Conservation (phyloP, 1,140 invertebrate genomes). For the Sinella curviseta region DNA sequence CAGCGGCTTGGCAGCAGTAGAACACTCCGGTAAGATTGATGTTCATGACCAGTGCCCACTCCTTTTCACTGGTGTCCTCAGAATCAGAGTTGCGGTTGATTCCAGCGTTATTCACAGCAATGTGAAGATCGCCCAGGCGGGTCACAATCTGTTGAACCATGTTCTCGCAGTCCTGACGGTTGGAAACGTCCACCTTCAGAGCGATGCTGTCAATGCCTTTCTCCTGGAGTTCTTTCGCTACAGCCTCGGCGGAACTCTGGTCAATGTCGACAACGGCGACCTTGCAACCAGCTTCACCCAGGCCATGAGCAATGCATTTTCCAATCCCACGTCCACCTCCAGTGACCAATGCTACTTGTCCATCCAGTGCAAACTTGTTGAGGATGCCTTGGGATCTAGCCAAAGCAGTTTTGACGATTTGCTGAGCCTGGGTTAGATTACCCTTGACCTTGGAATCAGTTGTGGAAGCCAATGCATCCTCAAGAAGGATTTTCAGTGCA, state of each 20-base stretch:
- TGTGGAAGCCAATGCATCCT: conserved; percentile 20
- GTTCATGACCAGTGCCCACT: conserved; percentile 37
- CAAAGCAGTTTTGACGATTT: conserved; percentile 22
- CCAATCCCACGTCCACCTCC: conserved; percentile 48
- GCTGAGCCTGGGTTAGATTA: conserved; percentile 21
- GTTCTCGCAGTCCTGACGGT: conserved; percentile 42
- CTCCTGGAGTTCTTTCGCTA: conserved; percentile 36
- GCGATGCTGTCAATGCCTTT: conserved; percentile 43
- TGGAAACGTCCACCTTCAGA: conserved; percentile 47
- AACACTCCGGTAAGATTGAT: conserved; percentile 44
- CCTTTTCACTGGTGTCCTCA: conserved; percentile 36
- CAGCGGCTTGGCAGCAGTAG: conserved; percentile 45
- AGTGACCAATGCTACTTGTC: conserved; percentile 43
- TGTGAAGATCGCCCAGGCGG: conserved; percentile 45
- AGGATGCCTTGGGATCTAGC: conserved; percentile 36
- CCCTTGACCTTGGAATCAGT: conserved; percentile 17
- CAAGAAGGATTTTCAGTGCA: conserved; percentile 28
- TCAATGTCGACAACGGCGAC: conserved; percentile 45
- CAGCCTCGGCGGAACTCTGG: conserved; percentile 34
- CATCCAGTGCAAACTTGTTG: conserved; percentile 41
- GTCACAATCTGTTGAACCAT: conserved; percentile 45
- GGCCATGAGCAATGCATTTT: conserved; percentile 37
- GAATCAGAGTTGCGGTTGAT: conserved; percentile 40
- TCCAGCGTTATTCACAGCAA: conserved; percentile 48
- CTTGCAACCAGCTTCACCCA: conserved; percentile 46